Evolutionary conservation across 1,140 invertebrate genomes (phyloP).

Genomic region (Drosophila quadrilineata): DNA sequence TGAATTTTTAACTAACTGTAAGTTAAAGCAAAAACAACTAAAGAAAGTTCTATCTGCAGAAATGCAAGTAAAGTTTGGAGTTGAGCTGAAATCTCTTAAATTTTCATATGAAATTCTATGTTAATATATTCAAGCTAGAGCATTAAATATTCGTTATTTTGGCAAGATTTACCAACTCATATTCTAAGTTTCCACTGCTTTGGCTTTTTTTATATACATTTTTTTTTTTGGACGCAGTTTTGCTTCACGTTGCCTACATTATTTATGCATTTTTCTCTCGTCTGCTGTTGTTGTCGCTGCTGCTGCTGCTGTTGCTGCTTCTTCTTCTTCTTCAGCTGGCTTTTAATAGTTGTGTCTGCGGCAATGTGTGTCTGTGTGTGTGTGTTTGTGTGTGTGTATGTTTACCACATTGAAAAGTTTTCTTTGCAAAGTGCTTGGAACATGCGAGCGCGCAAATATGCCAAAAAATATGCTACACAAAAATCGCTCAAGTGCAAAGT

Average conservation of each 20-base stretch:
- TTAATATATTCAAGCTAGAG: not conserved
- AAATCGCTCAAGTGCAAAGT: slow-evolving; percentile 78
- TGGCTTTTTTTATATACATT: not conserved
- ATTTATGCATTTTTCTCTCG: slow-evolving; percentile 75
- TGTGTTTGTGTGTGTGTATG: slow-evolving; percentile 26
- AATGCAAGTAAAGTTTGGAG: too few relatives aligned
- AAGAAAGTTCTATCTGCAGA: too few relatives aligned
- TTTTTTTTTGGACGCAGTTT: slow-evolving; percentile 17
- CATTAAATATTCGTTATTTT: slow-evolving; percentile 36
- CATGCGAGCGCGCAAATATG: slow-evolving; percentile 74
- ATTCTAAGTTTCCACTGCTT: slow-evolving; percentile 22
- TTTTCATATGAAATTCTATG: not conserved
- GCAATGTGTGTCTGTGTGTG: slow-evolving; percentile 31
- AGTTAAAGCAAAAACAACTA: too few relatives aligned
- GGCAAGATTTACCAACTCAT: slow-evolving; percentile 7
- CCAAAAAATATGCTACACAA: slow-evolving; percentile 78
- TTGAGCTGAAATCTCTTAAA: not conserved
- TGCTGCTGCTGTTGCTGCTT: too few relatives aligned
- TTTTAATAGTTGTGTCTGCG: slow-evolving; percentile 69
- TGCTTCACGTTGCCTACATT: slow-evolving; percentile 47
- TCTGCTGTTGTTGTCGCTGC: too few relatives aligned
- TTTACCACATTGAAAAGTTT: slow-evolving; percentile 79
- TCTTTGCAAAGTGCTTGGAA: slow-evolving; percentile 78
- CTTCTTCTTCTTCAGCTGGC: too few relatives aligned
- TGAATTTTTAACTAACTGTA: too few relatives aligned